Evolutionary conservation across 2,797 vertebrate species (phyloP).

Genomic region (Podarcis lilfordi): DNA sequence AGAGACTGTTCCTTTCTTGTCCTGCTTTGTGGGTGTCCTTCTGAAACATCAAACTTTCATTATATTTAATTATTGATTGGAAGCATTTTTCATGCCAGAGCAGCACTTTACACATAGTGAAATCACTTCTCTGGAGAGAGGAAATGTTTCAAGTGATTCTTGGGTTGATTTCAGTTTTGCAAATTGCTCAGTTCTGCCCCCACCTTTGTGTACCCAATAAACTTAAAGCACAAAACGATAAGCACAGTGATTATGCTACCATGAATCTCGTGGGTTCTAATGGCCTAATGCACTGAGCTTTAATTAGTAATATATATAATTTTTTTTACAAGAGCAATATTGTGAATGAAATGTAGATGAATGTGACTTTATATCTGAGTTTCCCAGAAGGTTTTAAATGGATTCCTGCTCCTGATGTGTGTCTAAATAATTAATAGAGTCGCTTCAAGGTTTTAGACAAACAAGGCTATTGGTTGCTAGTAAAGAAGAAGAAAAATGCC

Average conservation of each 20-base stretch:
- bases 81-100: constrained; percentile 69
- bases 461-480: constrained; percentile 61
- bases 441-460: constrained; percentile 64
- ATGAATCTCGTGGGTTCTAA: constrained; percentile 63
- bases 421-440: constrained; percentile 69
- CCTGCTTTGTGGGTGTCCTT: constrained; percentile 54
- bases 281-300: constrained; percentile 67
- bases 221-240: constrained; percentile 60
- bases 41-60: constrained; percentile 69
- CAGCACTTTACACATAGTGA: constrained; percentile 67
- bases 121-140: constrained; percentile 62
- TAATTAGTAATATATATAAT: constrained; percentile 71
- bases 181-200: constrained; percentile 47
- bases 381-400: constrained; percentile 73
- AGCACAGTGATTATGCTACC: constrained; percentile 49
- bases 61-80: constrained; percentile 74
- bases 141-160: constrained; percentile 65
- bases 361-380: constrained; percentile 55
- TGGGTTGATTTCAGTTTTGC: constrained; percentile 67
- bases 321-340: constrained; percentile 57
- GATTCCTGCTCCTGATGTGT: constrained; percentile 61
- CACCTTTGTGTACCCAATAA: constrained; percentile 39
- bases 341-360: constrained; percentile 67
- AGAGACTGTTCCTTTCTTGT: constrained; percentile 28
- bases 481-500: constrained; percentile 54